Evolutionary conservation across 1,140 invertebrate species (phyloP), one percentile per base, ranked within the genome.

Genomic region (Apis dorsata): DNA sequence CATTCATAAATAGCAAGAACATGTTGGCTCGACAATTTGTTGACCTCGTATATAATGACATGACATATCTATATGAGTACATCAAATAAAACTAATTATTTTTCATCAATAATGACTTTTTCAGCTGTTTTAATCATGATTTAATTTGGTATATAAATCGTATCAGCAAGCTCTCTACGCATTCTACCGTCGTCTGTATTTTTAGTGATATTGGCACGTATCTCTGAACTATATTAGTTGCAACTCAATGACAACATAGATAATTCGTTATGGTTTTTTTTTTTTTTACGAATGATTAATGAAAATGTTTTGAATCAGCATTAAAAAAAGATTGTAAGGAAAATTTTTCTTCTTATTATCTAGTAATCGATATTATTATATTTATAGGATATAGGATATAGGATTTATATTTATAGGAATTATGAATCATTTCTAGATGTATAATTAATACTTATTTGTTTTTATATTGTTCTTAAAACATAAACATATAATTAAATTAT

Each of bases 201-300:
- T 90, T 90, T 89, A 90, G 85, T 90, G 74, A 89, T 90, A 90
- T 88, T 87, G 85, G 79, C 85, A 87, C 77, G 77, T 84, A 68
- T 68, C 53, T 76, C 59, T 51, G 62, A 82, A 73, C 66, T 63
- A 69, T 63, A 76, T 78, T 83, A 66, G 60, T 62, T 66, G 53
- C 72, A 60, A 55, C 19, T 10, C 49, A 60, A 49, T 60, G 13
- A 62, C 24, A 13, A 66, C 19, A 57, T 55, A 44, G 53, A 79
- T 49, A 68, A 73, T 80, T 24, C n/a, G 19, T 53, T 75, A 53
- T 28, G 28, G n/a, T 19, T 24, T 63, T 24, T 63, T 44, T 55
- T 55, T 87, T 70, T 55, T 87, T 70, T 55, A 17, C 5, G 55
- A 53, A 69, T 81, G 75, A 15, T 66, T 2, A 72, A 74, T 28